These are phyloP conservation scores for Dipodomys ordii DNA, from an alignment of 2,113 vertebrate genomes.

Conservation along the genomic window DNA sequence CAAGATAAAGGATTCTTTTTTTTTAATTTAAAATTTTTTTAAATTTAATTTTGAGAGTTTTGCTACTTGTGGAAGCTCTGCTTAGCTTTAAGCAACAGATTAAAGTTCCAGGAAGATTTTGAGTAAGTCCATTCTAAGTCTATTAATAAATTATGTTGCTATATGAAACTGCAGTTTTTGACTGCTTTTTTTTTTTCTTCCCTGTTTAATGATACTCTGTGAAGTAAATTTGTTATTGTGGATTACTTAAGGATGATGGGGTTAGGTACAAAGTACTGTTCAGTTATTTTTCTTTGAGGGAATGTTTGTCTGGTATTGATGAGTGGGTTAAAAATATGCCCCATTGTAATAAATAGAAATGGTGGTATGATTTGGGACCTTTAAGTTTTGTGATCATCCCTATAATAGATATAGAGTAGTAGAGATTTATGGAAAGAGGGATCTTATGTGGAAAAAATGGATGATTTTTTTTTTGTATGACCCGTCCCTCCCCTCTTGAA, in stretches of 20 bases:
- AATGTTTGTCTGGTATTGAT: slow-evolving; percentile 15
- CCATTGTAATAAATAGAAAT: slow-evolving; percentile 42
- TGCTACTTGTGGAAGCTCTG: background rate
- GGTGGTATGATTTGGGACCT: background rate
- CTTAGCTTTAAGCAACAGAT: slow-evolving; percentile 65
- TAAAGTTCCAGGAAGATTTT: slow-evolving; percentile 76
- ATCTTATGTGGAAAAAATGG: slow-evolving; percentile 50
- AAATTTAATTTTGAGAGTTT: slow-evolving; percentile 63
- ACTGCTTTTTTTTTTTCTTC: slow-evolving; percentile 7
- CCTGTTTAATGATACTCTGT: background rate
- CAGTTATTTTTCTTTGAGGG: slow-evolving; percentile 49
- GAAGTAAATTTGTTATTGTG: slow-evolving; percentile 19
- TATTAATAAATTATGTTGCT: slow-evolving; percentile 34
- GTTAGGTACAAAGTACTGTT: background rate
- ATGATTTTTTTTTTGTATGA: background rate
- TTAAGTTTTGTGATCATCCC: slow-evolving; percentile 3
- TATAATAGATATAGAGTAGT: background rate
- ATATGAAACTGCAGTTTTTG: slow-evolving; percentile 42
- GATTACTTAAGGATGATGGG: background rate
- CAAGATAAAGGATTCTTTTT: slow-evolving; percentile 11
- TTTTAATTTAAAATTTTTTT: background rate
- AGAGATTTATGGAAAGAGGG: slow-evolving; percentile 27
- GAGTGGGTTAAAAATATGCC: background rate
- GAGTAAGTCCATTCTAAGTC: slow-evolving; percentile 76
- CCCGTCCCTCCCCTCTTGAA: rapidly evolving